Conservation (phyloP, 35 echinoderm and acorn worm species). For the Patiria miniata region DNA sequence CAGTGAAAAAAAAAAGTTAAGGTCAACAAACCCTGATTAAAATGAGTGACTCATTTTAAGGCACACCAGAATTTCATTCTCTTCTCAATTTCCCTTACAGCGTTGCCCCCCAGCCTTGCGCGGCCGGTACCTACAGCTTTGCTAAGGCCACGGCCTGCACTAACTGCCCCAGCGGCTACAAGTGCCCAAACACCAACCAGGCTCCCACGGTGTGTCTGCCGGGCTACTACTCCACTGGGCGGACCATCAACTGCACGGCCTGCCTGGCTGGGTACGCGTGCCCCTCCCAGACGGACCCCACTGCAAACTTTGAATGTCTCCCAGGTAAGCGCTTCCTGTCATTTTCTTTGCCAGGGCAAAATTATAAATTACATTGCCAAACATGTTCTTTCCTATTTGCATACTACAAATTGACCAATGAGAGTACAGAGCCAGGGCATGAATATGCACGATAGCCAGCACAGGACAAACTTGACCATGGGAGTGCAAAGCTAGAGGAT, state of each 20-base stretch:
- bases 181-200: constrained; percentile 68
- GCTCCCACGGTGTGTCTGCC: constrained; percentile 62
- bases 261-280: constrained; percentile 79
- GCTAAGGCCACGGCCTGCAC: constrained; percentile 54
- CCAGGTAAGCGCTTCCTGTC: constrained; percentile 74
- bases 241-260: constrained; percentile 51
- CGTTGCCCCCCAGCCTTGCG: constrained; percentile 49
- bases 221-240: constrained; percentile 67
- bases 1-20: no score
- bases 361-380: no score
- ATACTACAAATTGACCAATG: no score
- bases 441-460: no score
- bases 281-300: constrained; percentile 80
- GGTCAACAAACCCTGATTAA: no score
- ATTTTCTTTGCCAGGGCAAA: no score
- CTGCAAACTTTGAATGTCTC: constrained; percentile 63
- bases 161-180: constrained; percentile 79
- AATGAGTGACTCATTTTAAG: no score
- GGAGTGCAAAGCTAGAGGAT: no score
- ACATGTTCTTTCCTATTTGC: no score
- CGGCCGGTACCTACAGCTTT: constrained; percentile 75
- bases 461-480: no score
- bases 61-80: no score
- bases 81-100: constrained; percentile 30
- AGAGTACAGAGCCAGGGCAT: no score